Percentiles rank a stretch among this genome's conserved stretches.
phyloP scores from a whole-genome alignment of 2,113 vertebrate species.

The Cichladusa arquata region DNA sequence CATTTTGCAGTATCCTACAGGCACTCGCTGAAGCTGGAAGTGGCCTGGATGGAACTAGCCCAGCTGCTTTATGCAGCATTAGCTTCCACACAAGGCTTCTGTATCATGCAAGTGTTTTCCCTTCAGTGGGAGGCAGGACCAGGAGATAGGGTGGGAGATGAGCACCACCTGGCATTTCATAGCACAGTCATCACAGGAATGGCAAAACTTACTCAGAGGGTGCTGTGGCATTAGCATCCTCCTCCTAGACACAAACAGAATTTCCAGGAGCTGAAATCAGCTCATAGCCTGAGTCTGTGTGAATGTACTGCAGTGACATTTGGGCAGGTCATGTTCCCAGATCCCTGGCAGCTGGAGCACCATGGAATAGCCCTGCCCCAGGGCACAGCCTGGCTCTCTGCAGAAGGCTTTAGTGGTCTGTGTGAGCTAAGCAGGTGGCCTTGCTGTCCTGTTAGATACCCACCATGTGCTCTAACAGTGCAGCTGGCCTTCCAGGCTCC shows the following conservation, averaged over 20 bases:
- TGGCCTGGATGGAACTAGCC: not conserved
- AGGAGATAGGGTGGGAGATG: not conserved
- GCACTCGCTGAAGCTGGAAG: not conserved
- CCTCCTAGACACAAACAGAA: not conserved
- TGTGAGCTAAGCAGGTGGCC: not conserved
- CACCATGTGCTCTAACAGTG: accelerated
- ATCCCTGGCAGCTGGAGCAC: not conserved
- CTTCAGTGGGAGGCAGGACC: not conserved
- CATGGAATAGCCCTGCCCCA: not conserved
- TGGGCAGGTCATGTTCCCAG: not conserved
- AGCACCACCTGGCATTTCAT: not conserved
- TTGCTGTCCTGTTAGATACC: not conserved
- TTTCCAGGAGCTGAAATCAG: not conserved
- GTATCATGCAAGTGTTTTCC: not conserved
- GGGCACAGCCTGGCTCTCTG: not conserved
- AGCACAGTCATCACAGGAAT: not conserved
- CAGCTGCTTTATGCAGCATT: not conserved
- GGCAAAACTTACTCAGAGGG: conserved; percentile 14
- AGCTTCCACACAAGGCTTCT: not conserved
- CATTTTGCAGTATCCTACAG: not conserved
- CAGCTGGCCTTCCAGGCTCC: not conserved
- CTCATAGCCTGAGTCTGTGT: not conserved
- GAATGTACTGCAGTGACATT: not conserved
- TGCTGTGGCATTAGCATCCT: not conserved
- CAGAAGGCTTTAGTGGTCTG: not conserved